These are phyloP conservation scores for Drosophila busckii DNA, from an alignment of 1,140 invertebrate genomes.

Conservation along the genomic window DNA sequence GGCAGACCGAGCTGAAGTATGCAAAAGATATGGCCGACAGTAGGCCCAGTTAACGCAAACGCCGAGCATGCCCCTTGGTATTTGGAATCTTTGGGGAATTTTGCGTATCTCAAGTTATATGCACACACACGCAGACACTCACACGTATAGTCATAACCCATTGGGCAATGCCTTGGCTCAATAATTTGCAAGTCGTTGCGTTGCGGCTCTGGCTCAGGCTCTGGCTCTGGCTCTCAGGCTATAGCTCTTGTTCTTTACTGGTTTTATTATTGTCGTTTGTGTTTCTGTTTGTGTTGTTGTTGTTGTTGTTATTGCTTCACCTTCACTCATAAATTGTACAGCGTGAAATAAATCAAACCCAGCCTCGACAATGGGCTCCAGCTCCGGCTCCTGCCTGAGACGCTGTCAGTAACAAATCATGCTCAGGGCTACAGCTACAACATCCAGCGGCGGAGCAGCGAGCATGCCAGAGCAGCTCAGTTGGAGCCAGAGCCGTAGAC, in stretches of 20 bases:
- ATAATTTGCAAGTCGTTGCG: conserved; percentile 40
- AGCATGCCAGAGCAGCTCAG: conserved; percentile 23
- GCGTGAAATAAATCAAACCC: conserved; percentile 73
- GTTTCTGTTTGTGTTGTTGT: conserved; percentile 9
- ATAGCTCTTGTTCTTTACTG: too few species aligned
- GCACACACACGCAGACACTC: conserved; percentile 5
- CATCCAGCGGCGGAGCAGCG: conserved; percentile 1
- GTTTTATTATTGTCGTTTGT: not conserved
- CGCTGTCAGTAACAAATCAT: conserved; percentile 76
- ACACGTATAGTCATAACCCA: conserved; percentile 45
- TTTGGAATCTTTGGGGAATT: conserved; percentile 67
- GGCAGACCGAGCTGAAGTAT: not conserved
- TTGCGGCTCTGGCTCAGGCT: not conserved
- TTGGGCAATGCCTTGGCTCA: conserved; percentile 36
- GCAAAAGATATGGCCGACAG: conserved; percentile 12
- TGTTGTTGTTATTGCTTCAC: conserved; percentile 46
- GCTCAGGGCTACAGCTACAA: conserved; percentile 57
- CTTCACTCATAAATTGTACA: conserved; percentile 77
- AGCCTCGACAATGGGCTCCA: conserved; percentile 34
- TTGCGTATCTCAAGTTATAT: conserved; percentile 49
- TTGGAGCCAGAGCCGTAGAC: conserved; percentile 52
- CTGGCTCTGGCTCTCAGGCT: conserved; percentile 28
- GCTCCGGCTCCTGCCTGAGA: conserved; percentile 51
- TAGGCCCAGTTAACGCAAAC: conserved; percentile 18
- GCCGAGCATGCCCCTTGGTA: not conserved